These are phyloP conservation scores for Spatula versicolor DNA, from an alignment of 2,797 vertebrate genomes.

Conservation along the genomic window DNA sequence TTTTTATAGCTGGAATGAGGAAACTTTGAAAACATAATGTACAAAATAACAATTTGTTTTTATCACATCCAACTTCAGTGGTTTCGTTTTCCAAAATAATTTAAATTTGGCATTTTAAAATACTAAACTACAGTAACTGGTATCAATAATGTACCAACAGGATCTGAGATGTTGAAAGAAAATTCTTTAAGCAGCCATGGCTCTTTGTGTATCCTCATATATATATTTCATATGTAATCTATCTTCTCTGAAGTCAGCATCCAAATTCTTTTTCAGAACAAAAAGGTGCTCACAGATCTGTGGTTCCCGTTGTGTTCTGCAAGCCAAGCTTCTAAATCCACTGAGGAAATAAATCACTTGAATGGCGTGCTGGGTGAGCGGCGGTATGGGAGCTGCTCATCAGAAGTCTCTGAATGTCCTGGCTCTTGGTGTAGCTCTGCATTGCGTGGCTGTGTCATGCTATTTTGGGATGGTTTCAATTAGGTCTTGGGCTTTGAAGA, in stretches of 20 bases:
- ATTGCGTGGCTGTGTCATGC: background rate
- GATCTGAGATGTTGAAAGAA: background rate
- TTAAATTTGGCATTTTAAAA: background rate
- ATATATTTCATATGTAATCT: background rate
- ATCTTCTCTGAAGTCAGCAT: background rate
- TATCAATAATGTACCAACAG: background rate
- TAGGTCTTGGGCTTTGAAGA: background rate
- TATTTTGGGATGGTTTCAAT: background rate
- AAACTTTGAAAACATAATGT: background rate
- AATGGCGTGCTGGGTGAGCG: background rate
- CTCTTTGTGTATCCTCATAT: background rate
- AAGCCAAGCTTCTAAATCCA: background rate
- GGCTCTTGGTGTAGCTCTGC: background rate
- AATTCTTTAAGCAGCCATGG: background rate
- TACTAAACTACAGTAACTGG: background rate
- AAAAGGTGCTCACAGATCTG: background rate
- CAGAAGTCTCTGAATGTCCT: background rate
- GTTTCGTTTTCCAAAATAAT: background rate
- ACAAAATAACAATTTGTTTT: background rate
- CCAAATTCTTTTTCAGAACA: background rate
- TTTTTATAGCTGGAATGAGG: background rate
- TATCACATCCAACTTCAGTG: background rate
- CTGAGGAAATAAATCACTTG: background rate
- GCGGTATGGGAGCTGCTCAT: background rate
- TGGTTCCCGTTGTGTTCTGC: background rate